Evolutionary conservation across 1,140 invertebrate species (phyloP), one percentile per base, ranked within the genome.

Genomic region (Ylistrum balloti): DNA sequence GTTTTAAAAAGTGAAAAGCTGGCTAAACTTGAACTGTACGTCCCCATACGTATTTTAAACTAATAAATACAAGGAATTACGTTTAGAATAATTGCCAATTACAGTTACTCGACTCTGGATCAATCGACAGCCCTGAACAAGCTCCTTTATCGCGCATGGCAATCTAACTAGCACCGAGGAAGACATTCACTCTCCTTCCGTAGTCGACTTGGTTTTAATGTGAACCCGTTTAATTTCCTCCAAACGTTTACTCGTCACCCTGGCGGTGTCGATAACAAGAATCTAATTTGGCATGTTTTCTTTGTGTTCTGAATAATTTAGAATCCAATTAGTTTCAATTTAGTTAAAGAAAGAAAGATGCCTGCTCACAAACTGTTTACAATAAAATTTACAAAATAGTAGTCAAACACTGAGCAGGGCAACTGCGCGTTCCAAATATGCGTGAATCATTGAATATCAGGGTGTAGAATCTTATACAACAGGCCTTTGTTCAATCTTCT

Each of bases 231-330:
- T 74, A 74, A 74, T 74, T 74, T 74, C 13, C 56, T 74, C n/a
- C 56, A n/a, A 11, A 74, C 56, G 56, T 74, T 48, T 28, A 74
- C 56, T 74, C 28, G 56, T 28, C 56, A 74, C 22, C 56, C 22
- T 28, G 9, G 1, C 56, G 3, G 56, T 74, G 56, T 3, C 5
- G 22, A 74, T 74, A 74, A 74, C 56, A 74, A 74, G 56, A 28
- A 74, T 74, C 56, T 11, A 74, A 28, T 28, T n/a, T 28, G 56
- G n/a, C 56, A 74, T 74, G 56, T 28, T 74, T n/a, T 74, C 56
- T 74, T 74, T 74, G 56, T 28, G 56, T 74, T 74, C n/a, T 74
- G 17, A 74, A 74, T 74, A 74, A 74, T 28, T 74, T 17, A 74
- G 56, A 74, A 74, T 7, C 56, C 56, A 74, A 28, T 74, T 74